A percentile compares a stretch with the other conserved stretches of the same genome.
Evolutionary conservation across 2,797 vertebrate genomes (phyloP).

Genomic region (Gephyroberyx darwinii): DNA sequence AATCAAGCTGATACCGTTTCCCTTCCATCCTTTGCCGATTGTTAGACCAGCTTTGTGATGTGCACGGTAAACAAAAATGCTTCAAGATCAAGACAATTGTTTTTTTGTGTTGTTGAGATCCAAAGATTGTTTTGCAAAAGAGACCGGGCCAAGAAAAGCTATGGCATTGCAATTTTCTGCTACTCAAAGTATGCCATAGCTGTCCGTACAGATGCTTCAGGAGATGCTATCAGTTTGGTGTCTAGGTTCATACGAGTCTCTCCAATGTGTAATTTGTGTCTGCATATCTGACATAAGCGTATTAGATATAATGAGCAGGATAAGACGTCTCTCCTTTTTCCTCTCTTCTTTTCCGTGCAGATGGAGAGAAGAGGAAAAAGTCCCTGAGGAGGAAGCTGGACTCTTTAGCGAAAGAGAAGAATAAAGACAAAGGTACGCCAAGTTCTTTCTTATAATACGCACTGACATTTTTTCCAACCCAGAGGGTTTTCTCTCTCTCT

Average conservation of each 20-base stretch:
- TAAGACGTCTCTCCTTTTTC: constrained; percentile 43
- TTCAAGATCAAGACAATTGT: neutral
- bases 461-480: neutral
- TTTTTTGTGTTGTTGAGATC: neutral
- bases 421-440: constrained; percentile 88
- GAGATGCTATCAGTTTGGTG: neutral
- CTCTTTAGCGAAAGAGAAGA: constrained; percentile 94
- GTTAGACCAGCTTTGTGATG: neutral
- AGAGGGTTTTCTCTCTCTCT: neutral
- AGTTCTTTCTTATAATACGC: constrained; percentile 2
- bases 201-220: constrained; percentile 5
- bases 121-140: neutral
- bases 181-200: neutral
- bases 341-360: constrained; percentile 69
- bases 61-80: neutral
- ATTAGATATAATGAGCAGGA: constrained; percentile 54
- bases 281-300: constrained; percentile 59
- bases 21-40: neutral
- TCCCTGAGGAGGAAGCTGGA: constrained; percentile 96
- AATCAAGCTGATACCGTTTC: neutral
- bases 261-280: constrained; percentile 40
- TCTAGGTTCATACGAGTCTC: neutral
- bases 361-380: constrained; percentile 98
- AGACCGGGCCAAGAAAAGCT: neutral
- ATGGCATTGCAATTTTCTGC: neutral